These are phyloP conservation scores for Carcinoscorpius rotundicauda DNA, from an alignment of 1,140 invertebrate species.

Conservation along the genomic window DNA sequence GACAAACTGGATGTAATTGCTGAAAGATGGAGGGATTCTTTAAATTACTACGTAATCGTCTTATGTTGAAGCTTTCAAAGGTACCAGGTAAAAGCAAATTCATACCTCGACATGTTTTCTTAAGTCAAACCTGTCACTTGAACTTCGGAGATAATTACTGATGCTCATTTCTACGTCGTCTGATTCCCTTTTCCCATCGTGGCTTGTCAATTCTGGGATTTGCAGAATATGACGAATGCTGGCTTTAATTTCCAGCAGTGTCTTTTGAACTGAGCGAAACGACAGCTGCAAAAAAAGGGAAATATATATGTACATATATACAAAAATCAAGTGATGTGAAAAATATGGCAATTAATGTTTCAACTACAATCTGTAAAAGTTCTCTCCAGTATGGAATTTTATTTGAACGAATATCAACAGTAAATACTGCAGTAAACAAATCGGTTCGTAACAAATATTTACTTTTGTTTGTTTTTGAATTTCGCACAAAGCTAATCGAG, in stretches of 20 bases:
- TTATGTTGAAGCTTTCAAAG: background rate
- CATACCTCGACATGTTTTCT: conserved; percentile 43
- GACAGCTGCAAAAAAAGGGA: conserved; percentile 38
- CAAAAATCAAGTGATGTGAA: background rate
- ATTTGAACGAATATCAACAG: background rate
- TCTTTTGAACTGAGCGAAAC: conserved; percentile 43
- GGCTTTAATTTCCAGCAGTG: conserved; percentile 39
- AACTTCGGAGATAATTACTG: conserved; percentile 38
- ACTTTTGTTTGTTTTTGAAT: background rate
- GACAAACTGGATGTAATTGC: too few species aligned
- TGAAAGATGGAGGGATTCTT: too few species aligned
- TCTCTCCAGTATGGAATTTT: background rate
- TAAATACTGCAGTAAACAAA: background rate
- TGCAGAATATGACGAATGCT: conserved; percentile 40
- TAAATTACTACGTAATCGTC: too few species aligned
- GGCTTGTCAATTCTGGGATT: conserved; percentile 30
- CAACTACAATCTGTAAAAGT: background rate
- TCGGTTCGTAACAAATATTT: background rate
- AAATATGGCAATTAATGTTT: background rate
- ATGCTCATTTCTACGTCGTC: conserved; percentile 41
- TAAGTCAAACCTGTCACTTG: conserved; percentile 43
- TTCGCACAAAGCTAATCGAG: too few species aligned
- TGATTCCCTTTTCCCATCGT: conserved; percentile 17
- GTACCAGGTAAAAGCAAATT: conserved; percentile 6
- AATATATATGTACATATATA: too few species aligned